Base-by-base conservation (phyloP, 23 tunicate species). In the Ascidia mentula region DNA sequence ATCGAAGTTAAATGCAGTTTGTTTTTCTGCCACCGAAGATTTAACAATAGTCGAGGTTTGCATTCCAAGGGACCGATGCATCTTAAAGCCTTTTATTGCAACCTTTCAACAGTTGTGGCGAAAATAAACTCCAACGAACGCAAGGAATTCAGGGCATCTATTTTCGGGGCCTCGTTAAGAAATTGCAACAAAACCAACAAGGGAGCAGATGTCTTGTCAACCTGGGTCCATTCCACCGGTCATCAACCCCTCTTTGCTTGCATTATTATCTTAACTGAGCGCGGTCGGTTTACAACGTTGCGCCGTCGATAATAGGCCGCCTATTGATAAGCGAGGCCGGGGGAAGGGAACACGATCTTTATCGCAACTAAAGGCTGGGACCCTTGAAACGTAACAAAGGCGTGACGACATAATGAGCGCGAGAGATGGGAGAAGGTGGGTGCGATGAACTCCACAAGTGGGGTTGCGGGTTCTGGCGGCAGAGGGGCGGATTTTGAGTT, bases 121-220 rank as follows among this genome's bases (percentile, higher is more conserved):
- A n/a, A n/a, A n/a, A n/a, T n/a, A n/a, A n/a, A n/a, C n/a, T n/a
- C n/a, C n/a, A n/a, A n/a, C n/a, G n/a, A n/a, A n/a, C n/a, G n/a
- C n/a, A n/a, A n/a, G n/a, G n/a, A n/a, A n/a, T n/a, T n/a, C n/a
- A n/a, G n/a, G n/a, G n/a, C n/a, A 28, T 9, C 65, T 53, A 53
- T 53, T 53, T 53, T 53, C 1, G 65, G 12, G 65, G 2, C 4
- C 12, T 53, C 65, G 13, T 53, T 53, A 53, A 53, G 24, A 53
- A 53, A 26, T 53, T 53, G 65, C 65, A 53, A 53, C 65, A 53
- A 53, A 53, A 53, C 22, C 65, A 53, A 53, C 65, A 53, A 1
- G 24, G 4, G 7, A 6, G 65, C 65, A 53, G 65, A 53, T 53
- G 65, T 26, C 65, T 28, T 53, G 65, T 53, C 65, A 53, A 53